These are phyloP conservation scores for Dromiciops gliroides DNA, from an alignment of 2,113 vertebrate species.

Conservation along the genomic window DNA sequence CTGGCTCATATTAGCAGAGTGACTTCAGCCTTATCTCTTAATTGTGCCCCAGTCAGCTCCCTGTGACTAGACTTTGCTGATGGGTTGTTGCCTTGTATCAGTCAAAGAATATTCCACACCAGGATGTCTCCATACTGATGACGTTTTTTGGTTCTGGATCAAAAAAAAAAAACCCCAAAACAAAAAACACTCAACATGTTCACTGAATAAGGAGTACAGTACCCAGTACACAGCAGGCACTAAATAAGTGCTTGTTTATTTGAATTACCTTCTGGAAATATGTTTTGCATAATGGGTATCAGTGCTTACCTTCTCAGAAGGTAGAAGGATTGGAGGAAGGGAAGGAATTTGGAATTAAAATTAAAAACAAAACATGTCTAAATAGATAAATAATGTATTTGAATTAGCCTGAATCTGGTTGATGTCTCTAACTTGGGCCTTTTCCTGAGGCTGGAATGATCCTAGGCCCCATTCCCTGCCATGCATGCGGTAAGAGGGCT, in stretches of 20 bases:
- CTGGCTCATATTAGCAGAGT: neutral
- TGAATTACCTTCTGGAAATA: neutral
- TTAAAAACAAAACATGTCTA: neutral
- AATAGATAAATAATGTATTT: neutral
- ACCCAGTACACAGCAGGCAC: neutral
- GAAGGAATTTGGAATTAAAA: neutral
- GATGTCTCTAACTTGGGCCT: neutral
- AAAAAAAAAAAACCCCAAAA: neutral
- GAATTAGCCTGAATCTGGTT: neutral
- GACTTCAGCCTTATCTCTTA: neutral
- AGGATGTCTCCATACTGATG: neutral
- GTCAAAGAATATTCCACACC: neutral
- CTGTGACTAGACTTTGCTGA: neutral
- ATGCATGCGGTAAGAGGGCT: neutral
- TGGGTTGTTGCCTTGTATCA: neutral
- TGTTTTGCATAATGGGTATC: neutral
- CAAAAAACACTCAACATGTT: neutral
- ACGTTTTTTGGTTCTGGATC: neutral
- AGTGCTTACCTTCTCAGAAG: neutral
- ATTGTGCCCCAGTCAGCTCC: neutral
- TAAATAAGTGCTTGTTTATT: neutral
- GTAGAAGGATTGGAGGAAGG: neutral
- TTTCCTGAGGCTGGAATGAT: neutral
- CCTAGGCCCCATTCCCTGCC: neutral
- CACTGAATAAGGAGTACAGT: neutral